phyloP scores from a whole-genome alignment of 2,888 invertebrate genomes.

The Noctua pronuba region DNA sequence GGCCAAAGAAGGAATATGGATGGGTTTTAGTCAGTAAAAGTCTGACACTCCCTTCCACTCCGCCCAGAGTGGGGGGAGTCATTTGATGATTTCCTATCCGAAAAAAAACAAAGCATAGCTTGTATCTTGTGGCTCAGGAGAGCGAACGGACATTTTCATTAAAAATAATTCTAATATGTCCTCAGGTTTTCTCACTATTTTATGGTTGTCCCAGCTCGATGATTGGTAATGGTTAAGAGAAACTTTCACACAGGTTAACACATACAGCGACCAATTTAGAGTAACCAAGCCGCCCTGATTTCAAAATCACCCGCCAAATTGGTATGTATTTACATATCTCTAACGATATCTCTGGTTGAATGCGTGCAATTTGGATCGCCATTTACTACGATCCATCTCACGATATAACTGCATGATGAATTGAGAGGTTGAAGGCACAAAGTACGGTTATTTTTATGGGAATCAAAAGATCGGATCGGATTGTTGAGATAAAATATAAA shows the following conservation, averaged over 20 bases:
- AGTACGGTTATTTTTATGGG: slow-evolving; percentile 12
- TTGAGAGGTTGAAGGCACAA: slow-evolving; percentile 14
- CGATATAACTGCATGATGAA: slow-evolving; percentile 1
- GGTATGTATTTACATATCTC: slow-evolving; percentile 57
- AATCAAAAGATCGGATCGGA: background rate
- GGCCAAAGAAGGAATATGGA: too few relatives aligned
- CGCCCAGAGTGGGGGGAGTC: too few relatives aligned
- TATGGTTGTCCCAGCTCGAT: too few relatives aligned
- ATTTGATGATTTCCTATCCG: too few relatives aligned
- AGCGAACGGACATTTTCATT: too few relatives aligned
- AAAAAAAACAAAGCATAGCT: too few relatives aligned
- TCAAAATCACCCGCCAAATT: slow-evolving; percentile 47
- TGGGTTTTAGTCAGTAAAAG: too few relatives aligned
- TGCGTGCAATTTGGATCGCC: slow-evolving; percentile 55
- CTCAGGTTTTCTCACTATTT: background rate
- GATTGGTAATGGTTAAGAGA: background rate
- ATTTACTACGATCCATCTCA: slow-evolving; percentile 49
- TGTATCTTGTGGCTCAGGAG: too few relatives aligned
- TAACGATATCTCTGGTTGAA: slow-evolving; percentile 45
- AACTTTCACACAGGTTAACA: background rate
- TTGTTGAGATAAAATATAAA: background rate
- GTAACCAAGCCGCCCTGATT: slow-evolving; percentile 38
- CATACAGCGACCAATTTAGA: slow-evolving; percentile 35
- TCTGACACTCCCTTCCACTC: too few relatives aligned
- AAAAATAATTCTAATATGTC: background rate